Conservation (phyloP, 1,140 invertebrate genomes). For the Musca domestica region DNA sequence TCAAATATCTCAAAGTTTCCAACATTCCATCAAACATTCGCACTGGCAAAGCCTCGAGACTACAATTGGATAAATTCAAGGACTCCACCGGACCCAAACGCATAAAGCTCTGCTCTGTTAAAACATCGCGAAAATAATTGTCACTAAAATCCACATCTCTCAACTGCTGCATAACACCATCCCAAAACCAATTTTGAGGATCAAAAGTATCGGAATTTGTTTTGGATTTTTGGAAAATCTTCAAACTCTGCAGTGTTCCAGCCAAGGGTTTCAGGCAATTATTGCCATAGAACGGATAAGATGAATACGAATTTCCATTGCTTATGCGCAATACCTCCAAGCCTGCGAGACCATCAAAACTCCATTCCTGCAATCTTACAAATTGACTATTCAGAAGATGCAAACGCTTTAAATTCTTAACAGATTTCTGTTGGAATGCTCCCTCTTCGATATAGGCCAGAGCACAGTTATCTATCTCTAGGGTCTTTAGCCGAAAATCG, state of each 20-base stretch:
- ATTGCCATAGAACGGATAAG: background rate
- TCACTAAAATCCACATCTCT: background rate
- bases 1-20: background rate
- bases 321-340: background rate
- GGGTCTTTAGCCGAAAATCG: background rate
- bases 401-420: constrained; percentile 3
- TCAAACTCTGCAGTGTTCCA: background rate
- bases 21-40: background rate
- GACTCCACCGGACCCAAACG: background rate
- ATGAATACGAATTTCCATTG: no score
- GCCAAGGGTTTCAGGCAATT: constrained; percentile 18
- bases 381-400: background rate
- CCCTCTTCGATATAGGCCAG: background rate
- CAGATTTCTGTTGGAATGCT: constrained; percentile 4
- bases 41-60: background rate
- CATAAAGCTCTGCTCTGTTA: constrained; percentile 4
- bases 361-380: background rate
- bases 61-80: constrained; percentile 8
- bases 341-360: constrained; percentile 4
- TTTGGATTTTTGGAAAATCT: background rate
- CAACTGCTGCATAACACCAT: background rate
- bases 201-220: constrained; percentile 4
- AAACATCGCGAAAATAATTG: constrained; percentile 14
- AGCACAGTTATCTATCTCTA: constrained; percentile 4
- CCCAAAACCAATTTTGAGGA: constrained; percentile 3